Evolutionary conservation across 1,140 invertebrate genomes (phyloP).

Genomic region (Drosophila asahinai): DNA sequence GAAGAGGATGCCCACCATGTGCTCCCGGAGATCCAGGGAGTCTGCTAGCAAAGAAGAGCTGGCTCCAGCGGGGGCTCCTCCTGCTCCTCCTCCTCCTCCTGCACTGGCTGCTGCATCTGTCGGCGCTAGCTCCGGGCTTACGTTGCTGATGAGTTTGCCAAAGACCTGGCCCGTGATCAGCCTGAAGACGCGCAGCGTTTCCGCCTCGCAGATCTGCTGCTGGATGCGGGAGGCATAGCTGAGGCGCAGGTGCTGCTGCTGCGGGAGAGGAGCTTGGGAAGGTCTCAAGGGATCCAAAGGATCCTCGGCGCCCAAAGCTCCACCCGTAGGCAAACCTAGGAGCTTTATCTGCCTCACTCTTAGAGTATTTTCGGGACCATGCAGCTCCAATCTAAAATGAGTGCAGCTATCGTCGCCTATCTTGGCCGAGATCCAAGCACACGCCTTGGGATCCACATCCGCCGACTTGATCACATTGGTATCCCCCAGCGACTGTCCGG

Average conservation of each 20-base stretch:
- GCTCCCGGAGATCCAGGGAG: slow-evolving; percentile 93
- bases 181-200: slow-evolving; percentile 97
- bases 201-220: slow-evolving; percentile 94
- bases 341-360: slow-evolving; percentile 92
- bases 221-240: slow-evolving; percentile 88
- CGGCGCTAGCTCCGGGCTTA: slow-evolving; percentile 41
- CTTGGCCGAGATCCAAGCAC: slow-evolving; percentile 95
- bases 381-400: slow-evolving; percentile 92
- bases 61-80: background rate
- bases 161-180: slow-evolving; percentile 95
- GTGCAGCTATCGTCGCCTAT: slow-evolving; percentile 86
- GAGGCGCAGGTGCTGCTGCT: slow-evolving; percentile 58
- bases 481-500: slow-evolving; percentile 92
- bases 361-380: slow-evolving; percentile 95
- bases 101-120: slow-evolving; percentile 7
- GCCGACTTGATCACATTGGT: slow-evolving; percentile 91
- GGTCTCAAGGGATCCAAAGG: background rate
- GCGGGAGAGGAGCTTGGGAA: slow-evolving; percentile 40
- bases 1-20: slow-evolving; percentile 98
- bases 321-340: slow-evolving; percentile 64
- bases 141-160: slow-evolving; percentile 91
- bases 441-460: slow-evolving; percentile 92
- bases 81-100: background rate
- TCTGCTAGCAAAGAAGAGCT: slow-evolving; percentile 73
- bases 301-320: slow-evolving; percentile 2